phyloP scores from a whole-genome alignment of 2,113 vertebrate species.

The Sinocyclocheilus anshuiensis region DNA sequence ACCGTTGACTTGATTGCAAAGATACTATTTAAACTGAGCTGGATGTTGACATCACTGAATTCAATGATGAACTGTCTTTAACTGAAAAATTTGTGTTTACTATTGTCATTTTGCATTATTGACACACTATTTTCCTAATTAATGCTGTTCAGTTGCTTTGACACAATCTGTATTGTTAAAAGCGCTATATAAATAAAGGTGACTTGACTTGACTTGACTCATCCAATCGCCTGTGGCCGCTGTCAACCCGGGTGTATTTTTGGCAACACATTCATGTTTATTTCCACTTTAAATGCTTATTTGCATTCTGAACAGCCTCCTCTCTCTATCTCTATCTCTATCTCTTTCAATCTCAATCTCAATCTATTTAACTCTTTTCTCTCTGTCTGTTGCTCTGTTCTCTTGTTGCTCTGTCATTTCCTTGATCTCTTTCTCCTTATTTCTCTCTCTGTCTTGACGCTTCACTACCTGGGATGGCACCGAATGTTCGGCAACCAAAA shows the following conservation, averaged over 20 bases:
- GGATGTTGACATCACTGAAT: too few species aligned
- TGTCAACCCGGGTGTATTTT: conserved; percentile 15
- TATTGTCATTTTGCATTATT: too few species aligned
- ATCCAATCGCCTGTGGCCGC: neutral
- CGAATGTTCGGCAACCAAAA: too few species aligned
- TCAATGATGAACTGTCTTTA: too few species aligned
- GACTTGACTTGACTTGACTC: too few species aligned
- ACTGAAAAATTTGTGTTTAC: too few species aligned
- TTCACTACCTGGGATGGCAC: neutral
- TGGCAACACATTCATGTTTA: conserved; percentile 7
- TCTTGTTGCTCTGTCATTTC: neutral
- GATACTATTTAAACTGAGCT: too few species aligned
- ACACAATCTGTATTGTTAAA: too few species aligned
- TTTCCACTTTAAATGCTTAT: neutral
- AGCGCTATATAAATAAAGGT: too few species aligned
- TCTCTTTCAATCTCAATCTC: conserved; percentile 11
- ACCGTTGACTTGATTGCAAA: too few species aligned
- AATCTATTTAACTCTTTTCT: neutral
- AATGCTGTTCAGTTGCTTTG: too few species aligned
- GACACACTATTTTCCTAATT: too few species aligned
- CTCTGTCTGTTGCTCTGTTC: neutral
- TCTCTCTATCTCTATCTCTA: neutral
- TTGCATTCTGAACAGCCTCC: neutral
- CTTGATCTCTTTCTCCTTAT: neutral
- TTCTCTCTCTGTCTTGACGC: neutral